These are phyloP conservation scores for Euclidia mi DNA, from an alignment of 2,888 invertebrate genomes.

Conservation along the genomic window DNA sequence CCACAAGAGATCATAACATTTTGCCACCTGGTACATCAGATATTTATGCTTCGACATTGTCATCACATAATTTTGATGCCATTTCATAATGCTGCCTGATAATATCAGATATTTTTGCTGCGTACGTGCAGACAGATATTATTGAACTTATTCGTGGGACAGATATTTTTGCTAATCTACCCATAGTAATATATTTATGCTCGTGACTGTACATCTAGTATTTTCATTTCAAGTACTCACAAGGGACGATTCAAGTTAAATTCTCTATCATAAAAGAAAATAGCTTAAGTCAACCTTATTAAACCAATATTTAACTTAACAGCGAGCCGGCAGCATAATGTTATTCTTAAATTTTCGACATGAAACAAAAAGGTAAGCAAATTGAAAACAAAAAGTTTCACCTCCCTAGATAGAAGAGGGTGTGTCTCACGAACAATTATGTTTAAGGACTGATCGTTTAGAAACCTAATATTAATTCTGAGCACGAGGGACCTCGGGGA, in stretches of 20 bases:
- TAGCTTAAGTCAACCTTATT: neutral
- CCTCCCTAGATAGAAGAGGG: constrained; percentile 17
- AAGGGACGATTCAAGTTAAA: neutral
- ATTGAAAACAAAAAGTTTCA: constrained; percentile 31
- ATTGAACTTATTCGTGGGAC: too few relatives aligned
- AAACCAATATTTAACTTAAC: neutral
- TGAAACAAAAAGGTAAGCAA: constrained; percentile 16
- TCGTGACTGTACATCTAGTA: too few relatives aligned
- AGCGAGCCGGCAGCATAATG: neutral
- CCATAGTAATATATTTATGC: too few relatives aligned
- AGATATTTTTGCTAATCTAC: too few relatives aligned
- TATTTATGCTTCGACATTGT: too few relatives aligned
- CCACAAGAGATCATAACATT: too few relatives aligned
- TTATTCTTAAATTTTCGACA: constrained; percentile 24
- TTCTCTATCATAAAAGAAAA: neutral
- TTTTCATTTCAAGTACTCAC: too few relatives aligned
- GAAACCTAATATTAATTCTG: constrained; percentile 67
- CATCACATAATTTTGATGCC: too few relatives aligned
- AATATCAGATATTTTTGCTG: too few relatives aligned
- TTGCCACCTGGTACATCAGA: too few relatives aligned
- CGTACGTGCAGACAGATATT: too few relatives aligned
- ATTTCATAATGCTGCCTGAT: too few relatives aligned
- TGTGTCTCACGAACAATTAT: constrained; percentile 39
- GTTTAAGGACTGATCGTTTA: constrained; percentile 48
- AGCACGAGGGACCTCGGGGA: constrained; percentile 62